Conservation (phyloP, 2,888 invertebrate genomes). For the Opisthograptis luteolata region DNA sequence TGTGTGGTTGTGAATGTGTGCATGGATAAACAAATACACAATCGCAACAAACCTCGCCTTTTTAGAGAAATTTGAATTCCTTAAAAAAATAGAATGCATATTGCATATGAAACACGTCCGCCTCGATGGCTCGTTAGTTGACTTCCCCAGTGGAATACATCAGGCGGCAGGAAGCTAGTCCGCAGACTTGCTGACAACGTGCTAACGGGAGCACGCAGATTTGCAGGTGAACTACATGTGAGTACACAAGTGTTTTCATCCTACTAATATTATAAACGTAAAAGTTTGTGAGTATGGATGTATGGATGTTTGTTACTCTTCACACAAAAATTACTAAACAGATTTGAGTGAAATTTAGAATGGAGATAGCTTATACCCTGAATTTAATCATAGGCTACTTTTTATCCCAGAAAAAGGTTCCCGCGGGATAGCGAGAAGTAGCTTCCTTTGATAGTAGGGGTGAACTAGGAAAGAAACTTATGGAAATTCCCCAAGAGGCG, state of each 20-base stretch:
- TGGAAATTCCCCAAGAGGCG: too few relatives aligned
- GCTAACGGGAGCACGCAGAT: conserved; percentile 58
- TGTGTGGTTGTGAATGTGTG: too few relatives aligned
- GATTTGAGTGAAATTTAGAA: too few relatives aligned
- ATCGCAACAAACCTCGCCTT: neutral
- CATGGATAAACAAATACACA: neutral
- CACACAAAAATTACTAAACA: too few relatives aligned
- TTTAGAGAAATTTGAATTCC: conserved; percentile 1
- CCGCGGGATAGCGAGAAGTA: too few relatives aligned
- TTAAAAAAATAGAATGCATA: conserved; percentile 38
- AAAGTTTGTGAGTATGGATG: too few relatives aligned
- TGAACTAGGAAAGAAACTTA: too few relatives aligned
- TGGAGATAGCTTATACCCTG: too few relatives aligned
- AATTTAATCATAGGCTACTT: too few relatives aligned
- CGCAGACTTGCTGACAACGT: conserved; percentile 63
- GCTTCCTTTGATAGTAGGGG: too few relatives aligned
- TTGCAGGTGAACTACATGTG: conserved; percentile 53
- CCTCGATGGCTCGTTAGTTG: conserved; percentile 43
- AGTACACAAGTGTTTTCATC: conserved; percentile 27
- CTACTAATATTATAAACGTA: neutral
- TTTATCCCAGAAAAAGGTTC: too few relatives aligned
- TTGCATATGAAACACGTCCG: conserved; percentile 32
- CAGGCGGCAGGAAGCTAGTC: conserved; percentile 58
- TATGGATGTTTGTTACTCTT: too few relatives aligned
- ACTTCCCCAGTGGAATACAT: conserved; percentile 59